Evolutionary conservation across 2,888 invertebrate genomes (phyloP).

Genomic region (Enchytraeus crypticus): DNA sequence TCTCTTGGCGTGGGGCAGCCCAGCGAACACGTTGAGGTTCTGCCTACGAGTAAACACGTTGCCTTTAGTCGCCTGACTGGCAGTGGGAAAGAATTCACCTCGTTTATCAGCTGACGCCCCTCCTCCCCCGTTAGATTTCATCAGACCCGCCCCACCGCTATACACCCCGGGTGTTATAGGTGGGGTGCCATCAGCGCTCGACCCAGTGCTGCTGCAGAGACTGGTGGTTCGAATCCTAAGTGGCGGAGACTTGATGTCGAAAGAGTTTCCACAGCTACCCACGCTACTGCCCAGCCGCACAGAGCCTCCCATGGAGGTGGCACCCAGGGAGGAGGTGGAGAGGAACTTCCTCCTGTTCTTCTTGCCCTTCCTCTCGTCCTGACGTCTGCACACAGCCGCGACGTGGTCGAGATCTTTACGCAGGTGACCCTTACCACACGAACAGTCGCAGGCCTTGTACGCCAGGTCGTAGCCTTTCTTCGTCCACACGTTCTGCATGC

Average conservation of each 20-base stretch:
- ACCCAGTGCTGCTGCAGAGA: constrained; percentile 43
- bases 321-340: not conserved
- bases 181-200: constrained; percentile 56
- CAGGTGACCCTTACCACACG: constrained; percentile 81
- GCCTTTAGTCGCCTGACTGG: constrained; percentile 53
- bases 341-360: constrained; percentile 2
- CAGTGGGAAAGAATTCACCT: constrained; percentile 71
- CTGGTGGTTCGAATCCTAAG: constrained; percentile 43
- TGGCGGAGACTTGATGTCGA: constrained; percentile 25
- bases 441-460: constrained; percentile 75
- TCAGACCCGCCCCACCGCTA: not conserved
- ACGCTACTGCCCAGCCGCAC: constrained; percentile 50
- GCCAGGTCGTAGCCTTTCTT: constrained; percentile 90
- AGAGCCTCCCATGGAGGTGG: not conserved
- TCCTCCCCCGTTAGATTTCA: not conserved
- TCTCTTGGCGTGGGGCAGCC: constrained; percentile 82
- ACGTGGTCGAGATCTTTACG: constrained; percentile 87
- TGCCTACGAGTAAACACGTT: constrained; percentile 79
- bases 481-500: constrained; percentile 91
- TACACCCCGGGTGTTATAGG: constrained; percentile 45
- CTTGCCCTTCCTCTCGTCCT: not conserved
- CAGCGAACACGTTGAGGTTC: constrained; percentile 70
- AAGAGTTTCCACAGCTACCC: constrained; percentile 49
- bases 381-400: not conserved
- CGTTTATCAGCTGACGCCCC: constrained; percentile 2